Conservation (phyloP, 2,113 vertebrate genomes). For the Oncorhynchus masou region DNA sequence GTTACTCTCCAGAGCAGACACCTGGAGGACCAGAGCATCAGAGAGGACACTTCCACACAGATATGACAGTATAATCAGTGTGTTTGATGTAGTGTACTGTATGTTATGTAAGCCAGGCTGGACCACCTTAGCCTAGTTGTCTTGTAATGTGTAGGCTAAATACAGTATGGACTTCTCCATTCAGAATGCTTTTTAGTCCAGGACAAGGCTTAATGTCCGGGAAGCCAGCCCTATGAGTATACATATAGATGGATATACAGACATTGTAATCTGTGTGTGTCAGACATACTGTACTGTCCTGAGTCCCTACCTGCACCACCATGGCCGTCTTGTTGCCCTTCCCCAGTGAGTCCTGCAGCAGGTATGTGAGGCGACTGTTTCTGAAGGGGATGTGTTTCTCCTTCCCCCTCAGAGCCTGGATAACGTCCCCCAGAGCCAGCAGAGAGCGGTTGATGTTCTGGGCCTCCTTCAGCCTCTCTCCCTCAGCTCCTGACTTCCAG, state of each 20-base stretch:
- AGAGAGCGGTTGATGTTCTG: slow-evolving; percentile 90
- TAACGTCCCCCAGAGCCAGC: slow-evolving; percentile 86
- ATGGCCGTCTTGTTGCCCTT: slow-evolving; percentile 85
- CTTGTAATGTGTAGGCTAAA: slow-evolving; percentile 56
- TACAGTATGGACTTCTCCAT: no score
- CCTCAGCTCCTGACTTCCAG: slow-evolving; percentile 81
- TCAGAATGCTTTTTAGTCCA: no score
- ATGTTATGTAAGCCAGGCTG: slow-evolving; percentile 69
- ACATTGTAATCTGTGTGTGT: not conserved
- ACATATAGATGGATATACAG: not conserved
- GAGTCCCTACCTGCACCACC: slow-evolving; percentile 81
- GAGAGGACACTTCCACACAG: no score
- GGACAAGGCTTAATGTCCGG: no score
- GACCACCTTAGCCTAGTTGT: slow-evolving; percentile 78
- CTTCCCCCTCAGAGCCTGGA: slow-evolving; percentile 83
- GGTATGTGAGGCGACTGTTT: slow-evolving; percentile 87
- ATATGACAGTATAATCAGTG: not conserved
- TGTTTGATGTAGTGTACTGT: not conserved
- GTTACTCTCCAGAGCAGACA: slow-evolving; percentile 82
- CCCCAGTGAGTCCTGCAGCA: slow-evolving; percentile 86
- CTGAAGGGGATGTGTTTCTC: slow-evolving; percentile 87
- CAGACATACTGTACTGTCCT: not conserved
- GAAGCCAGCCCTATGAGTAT: not conserved
- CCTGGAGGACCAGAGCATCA: slow-evolving; percentile 55
- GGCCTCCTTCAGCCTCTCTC: slow-evolving; percentile 85